Conservation (phyloP, 2,113 vertebrate genomes). For the Malurus melanocephalus region DNA sequence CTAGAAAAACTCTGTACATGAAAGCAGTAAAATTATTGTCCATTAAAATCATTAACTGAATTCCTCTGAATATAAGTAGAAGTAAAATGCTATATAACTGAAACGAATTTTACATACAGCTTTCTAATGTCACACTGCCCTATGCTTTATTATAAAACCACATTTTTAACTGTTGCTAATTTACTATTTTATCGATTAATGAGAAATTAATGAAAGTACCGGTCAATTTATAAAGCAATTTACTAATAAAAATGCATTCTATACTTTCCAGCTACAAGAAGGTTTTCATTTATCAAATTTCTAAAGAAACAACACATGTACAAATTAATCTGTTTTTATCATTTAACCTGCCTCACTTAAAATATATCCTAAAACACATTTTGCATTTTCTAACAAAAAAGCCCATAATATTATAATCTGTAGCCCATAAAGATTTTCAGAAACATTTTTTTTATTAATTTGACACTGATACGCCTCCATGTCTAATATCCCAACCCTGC, state of each 20-base stretch:
- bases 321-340: slow-evolving; percentile 37
- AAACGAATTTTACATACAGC: slow-evolving; percentile 24
- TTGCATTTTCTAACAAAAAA: slow-evolving; percentile 70
- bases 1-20: background rate
- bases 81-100: background rate
- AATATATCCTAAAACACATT: slow-evolving; percentile 55
- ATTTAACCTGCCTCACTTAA: slow-evolving; percentile 56
- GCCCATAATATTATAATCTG: slow-evolving; percentile 69
- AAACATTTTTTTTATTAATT: slow-evolving; percentile 89
- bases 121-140: background rate
- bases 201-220: slow-evolving; percentile 30
- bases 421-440: slow-evolving; percentile 75
- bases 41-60: slow-evolving; percentile 24
- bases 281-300: slow-evolving; percentile 56
- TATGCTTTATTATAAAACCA: background rate
- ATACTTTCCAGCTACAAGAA: slow-evolving; percentile 1
- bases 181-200: background rate
- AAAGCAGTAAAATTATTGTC: slow-evolving; percentile 12
- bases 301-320: slow-evolving; percentile 51
- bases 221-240: slow-evolving; percentile 21
- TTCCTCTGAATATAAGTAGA: background rate
- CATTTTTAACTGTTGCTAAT: slow-evolving; percentile 24
- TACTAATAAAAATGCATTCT: slow-evolving; percentile 48
- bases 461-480: slow-evolving; percentile 98
- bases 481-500: slow-evolving; percentile 98